These are phyloP conservation scores for Holacanthus passer DNA, from an alignment of 2,113 vertebrate genomes.

Conservation along the genomic window DNA sequence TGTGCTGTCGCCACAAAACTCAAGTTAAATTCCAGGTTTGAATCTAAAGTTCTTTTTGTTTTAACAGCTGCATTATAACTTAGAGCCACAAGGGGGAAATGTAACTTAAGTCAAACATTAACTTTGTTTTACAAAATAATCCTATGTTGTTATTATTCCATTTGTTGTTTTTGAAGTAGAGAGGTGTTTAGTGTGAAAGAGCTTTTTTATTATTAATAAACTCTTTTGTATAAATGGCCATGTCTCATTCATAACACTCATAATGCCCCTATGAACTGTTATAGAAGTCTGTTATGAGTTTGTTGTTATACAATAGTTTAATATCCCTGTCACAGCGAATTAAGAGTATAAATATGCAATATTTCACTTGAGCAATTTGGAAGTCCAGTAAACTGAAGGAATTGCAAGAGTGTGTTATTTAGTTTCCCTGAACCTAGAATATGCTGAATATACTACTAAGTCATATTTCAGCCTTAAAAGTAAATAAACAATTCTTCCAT, in stretches of 20 bases:
- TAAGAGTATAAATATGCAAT: background rate
- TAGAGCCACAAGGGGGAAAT: slow-evolving; percentile 69
- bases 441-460: background rate
- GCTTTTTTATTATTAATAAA: slow-evolving; percentile 74
- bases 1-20: background rate
- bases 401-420: background rate
- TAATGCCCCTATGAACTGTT: background rate
- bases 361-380: background rate
- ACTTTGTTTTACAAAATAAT: slow-evolving; percentile 46
- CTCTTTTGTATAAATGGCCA: slow-evolving; percentile 48
- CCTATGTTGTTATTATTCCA: slow-evolving; percentile 38
- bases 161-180: slow-evolving; percentile 38
- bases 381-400: background rate
- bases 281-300: background rate
- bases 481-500: background rate
- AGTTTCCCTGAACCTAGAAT: background rate
- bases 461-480: background rate
- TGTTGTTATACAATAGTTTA: background rate
- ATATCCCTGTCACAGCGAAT: background rate
- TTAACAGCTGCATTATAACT: slow-evolving; percentile 33
- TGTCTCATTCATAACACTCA: background rate
- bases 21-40: background rate
- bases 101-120: slow-evolving; percentile 35
- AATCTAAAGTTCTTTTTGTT: background rate
- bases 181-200: slow-evolving; percentile 16